These are phyloP conservation scores for Anser cygnoides DNA, from an alignment of 2,113 vertebrate species.

Conservation along the genomic window DNA sequence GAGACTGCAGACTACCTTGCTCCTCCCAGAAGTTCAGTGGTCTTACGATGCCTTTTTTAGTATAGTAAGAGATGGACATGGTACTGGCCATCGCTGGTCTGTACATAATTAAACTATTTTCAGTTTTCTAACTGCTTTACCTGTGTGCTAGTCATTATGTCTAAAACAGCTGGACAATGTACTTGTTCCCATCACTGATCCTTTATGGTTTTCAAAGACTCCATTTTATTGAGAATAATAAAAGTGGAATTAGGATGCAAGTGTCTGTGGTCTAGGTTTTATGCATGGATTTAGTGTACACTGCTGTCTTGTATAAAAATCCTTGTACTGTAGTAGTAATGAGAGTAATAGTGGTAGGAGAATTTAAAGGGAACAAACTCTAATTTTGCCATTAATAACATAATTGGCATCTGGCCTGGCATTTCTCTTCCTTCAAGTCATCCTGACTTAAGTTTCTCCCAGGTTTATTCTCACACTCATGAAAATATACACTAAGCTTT, in stretches of 20 bases:
- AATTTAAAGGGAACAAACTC: constrained; percentile 23
- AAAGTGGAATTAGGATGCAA: constrained; percentile 63
- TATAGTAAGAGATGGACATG: not conserved
- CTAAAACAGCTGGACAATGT: constrained; percentile 19
- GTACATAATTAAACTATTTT: constrained; percentile 28
- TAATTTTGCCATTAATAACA: not conserved
- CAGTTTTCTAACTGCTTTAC: constrained; percentile 32
- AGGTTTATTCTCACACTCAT: not conserved
- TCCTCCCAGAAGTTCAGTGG: not conserved
- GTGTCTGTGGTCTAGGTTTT: not conserved
- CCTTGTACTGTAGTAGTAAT: not conserved
- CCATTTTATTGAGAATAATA: constrained; percentile 66
- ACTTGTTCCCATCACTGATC: constrained; percentile 47
- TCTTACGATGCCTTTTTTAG: constrained; percentile 55
- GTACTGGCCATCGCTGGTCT: not conserved
- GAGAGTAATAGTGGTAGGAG: not conserved
- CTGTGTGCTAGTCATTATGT: constrained; percentile 14
- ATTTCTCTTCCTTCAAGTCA: not conserved
- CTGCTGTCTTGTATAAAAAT: constrained; percentile 23
- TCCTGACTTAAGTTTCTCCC: not conserved
- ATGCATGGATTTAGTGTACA: constrained; percentile 47
- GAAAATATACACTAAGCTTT: not conserved
- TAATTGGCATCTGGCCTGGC: not conserved
- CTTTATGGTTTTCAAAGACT: constrained; percentile 22
- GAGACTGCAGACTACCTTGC: not conserved